Base-by-base conservation (phyloP, 64 coral and sea anemone genomes). In the Actinia tenebrosa region DNA sequence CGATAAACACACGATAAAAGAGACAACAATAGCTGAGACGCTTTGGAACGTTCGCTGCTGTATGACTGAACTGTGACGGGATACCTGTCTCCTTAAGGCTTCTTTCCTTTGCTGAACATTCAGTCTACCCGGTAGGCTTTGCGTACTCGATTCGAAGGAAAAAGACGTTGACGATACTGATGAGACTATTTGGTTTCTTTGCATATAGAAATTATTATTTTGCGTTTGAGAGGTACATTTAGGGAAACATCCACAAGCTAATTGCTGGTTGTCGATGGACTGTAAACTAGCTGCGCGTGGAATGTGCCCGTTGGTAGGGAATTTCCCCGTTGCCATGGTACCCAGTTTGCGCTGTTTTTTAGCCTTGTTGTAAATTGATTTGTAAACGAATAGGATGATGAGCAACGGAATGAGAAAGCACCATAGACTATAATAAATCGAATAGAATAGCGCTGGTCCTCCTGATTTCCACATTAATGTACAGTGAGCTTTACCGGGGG, bases 1-100 rank as follows among this genome's bases (percentile, higher is more conserved):
- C 10, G 89, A 45, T 15, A 86, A 86, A 61, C 86, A 88, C 16
- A 91, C 44, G 3, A 96, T 11, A n/a, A 93, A 96, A 7, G 91
- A 72, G 62, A 63, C 56, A 22, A 93, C 60, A 8, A 96, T 44
- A 53, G 91, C 43, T 47, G 77, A 42, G 16, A 90, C 91, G 17
- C 89, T 96, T 22, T 96, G 91, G 47, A 96, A 63, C 10, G 94
- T 96, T 71, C 88, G 93, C 46, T 93, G 91, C 62, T 90, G 86
- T 56, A 92, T 92, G 3, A 89, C 69, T 52, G 88, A 90, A 60
- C 87, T 93, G n/a, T 77, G 85, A 8, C 86, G 86, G 16, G 56
- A 81, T 16, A 87, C 80, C 72, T 86, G 23, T 30, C 69, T 75
- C 25, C 26, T 30, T 27, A 75, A 25, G 5, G 45, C 82, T 71